These are phyloP conservation scores for Drosophila ercepeae DNA, from an alignment of 1,140 invertebrate species.

Conservation along the genomic window DNA sequence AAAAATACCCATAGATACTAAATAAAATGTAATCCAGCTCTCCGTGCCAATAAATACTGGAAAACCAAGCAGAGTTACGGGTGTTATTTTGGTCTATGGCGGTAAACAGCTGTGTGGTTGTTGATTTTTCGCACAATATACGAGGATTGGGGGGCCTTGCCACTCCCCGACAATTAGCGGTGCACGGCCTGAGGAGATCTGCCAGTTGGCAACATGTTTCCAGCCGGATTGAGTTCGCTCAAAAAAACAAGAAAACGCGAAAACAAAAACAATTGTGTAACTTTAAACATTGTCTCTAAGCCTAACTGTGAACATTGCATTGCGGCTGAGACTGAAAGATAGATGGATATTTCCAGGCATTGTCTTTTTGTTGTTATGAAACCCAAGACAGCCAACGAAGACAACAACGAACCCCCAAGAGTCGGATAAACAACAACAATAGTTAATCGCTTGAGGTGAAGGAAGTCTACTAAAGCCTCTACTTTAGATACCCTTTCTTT, in stretches of 20 bases:
- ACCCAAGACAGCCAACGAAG: constrained; percentile 67
- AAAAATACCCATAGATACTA: background rate
- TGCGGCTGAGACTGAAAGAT: constrained; percentile 25
- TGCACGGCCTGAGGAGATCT: constrained; percentile 20
- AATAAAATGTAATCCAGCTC: constrained; percentile 20
- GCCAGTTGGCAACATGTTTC: constrained; percentile 40
- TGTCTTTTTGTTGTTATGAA: constrained; percentile 76
- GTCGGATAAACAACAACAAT: constrained; percentile 6
- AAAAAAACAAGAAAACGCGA: constrained; percentile 7
- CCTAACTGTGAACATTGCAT: constrained; percentile 26
- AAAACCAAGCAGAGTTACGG: constrained; percentile 34
- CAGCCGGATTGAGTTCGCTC: constrained; percentile 29
- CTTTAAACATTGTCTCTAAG: constrained; percentile 27
- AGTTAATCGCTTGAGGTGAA: constrained; percentile 25
- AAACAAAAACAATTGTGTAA: constrained; percentile 53
- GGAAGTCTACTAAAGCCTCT: constrained; percentile 11
- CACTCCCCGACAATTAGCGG: constrained; percentile 63
- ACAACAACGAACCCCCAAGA: constrained; percentile 14
- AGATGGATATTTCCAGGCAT: constrained; percentile 77
- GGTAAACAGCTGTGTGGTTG: constrained; percentile 48
- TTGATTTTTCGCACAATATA: constrained; percentile 60
- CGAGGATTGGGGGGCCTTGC: background rate
- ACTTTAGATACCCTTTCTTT: constrained; percentile 8
- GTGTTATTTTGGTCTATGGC: constrained; percentile 25
- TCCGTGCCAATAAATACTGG: constrained; percentile 1